Evolutionary conservation across 2,113 vertebrate genomes (phyloP).

Genomic region (Anhinga anhinga): DNA sequence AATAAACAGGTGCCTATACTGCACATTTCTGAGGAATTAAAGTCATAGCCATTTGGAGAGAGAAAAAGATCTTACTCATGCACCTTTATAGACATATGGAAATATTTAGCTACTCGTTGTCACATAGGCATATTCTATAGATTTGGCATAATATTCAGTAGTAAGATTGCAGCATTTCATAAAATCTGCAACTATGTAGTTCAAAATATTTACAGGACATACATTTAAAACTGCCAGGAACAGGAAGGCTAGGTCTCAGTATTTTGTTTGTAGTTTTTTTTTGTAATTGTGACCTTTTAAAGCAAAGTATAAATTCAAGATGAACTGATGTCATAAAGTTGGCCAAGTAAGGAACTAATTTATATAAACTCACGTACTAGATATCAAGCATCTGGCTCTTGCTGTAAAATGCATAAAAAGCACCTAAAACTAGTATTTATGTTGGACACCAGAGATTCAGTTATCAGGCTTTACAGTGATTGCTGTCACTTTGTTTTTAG

Average conservation of each 20-base stretch:
- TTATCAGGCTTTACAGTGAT: constrained; percentile 46
- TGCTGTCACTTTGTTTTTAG: constrained; percentile 59
- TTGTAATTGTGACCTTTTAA: neutral
- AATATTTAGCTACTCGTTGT: neutral
- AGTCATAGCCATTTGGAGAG: neutral
- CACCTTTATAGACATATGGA: neutral
- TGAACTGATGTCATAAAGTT: constrained; percentile 31
- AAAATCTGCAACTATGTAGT: neutral
- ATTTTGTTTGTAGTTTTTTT: neutral
- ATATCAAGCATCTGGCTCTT: constrained; percentile 44
- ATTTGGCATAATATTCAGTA: neutral
- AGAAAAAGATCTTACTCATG: neutral
- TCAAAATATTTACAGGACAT: neutral
- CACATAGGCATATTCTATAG: neutral
- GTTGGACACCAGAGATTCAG: constrained; percentile 45
- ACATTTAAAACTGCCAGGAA: neutral
- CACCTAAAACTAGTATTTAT: constrained; percentile 35
- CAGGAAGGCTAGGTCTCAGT: neutral
- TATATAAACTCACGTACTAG: constrained; percentile 53
- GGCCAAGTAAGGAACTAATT: constrained; percentile 36
- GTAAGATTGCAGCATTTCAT: neutral
- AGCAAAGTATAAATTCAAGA: constrained; percentile 12
- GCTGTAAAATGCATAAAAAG: constrained; percentile 33
- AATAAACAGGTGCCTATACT: neutral
- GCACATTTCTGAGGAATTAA: neutral